Evolutionary conservation across 2,888 invertebrate genomes (phyloP), one percentile per base, ranked within the genome.

Genomic region (Thalpophila matura): DNA sequence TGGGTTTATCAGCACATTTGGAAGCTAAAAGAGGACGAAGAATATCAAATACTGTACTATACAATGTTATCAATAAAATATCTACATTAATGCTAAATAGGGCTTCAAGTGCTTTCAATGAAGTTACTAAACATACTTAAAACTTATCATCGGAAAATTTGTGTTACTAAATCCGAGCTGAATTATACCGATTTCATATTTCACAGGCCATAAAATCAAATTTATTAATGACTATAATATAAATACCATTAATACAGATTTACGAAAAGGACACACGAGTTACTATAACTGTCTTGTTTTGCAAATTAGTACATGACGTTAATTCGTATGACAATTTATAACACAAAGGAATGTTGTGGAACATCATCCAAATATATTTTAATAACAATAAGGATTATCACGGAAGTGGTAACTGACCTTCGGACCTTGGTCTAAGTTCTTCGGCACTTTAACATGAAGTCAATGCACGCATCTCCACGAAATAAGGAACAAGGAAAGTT

Each of bases 401-500:
- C 31, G 56, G 69, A 74, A 68, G 56, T 49, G n/a, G 12, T 6
- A 14, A 12, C 10, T 18, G 26, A 20, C 50, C 62, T 68, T 74
- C 49, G 14, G 20, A 40, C 31, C 12, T 22, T 42, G 29, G 16
- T 9, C 18, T 9, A 26, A 74, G 69, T 61, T 74, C 69, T 57
- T 60, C 46, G 53, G 54, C 53, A 43, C 33, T 33, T 29, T 22
- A 43, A 22, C n/a, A 14, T 31, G 7, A 45, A 78, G 55, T 67
- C 65, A 45, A 22, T 14, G 31, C 77, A 79, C 77, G 77, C 61
- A 43, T 18, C 14, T 49, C 5, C 4, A 14, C n/a, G n/a, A 20
- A 6, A n/a, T 45, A n/a, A 33, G 74, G 69, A 70, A 71, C 40
- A 14, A 75, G 76, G 63, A 71, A 33, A 56, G 16, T 40, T 18